Evolutionary conservation across 1,140 invertebrate species (phyloP), one percentile per base, ranked within the genome.

Genomic region (Drosophila miranda): DNA sequence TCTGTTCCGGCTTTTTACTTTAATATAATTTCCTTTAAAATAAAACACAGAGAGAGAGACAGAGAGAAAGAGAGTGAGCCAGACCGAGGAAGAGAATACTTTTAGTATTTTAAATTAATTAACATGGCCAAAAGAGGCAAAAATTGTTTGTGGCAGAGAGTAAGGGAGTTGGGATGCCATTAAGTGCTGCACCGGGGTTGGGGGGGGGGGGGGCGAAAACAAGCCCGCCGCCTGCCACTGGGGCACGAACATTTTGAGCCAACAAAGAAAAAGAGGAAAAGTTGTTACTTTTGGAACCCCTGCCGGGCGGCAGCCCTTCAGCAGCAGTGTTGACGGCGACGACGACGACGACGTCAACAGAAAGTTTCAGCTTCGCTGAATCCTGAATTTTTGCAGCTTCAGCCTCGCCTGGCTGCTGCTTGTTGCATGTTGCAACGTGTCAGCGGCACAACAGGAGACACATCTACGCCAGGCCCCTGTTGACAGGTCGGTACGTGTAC

Each of bases 361-460:
- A 70, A 77, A 69, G 48, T 81, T 81, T 77, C 78, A 74, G 74
- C 78, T 61, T 82, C 58, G 78, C 38, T 82, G 78, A 45, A 38
- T 38, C 34, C 34, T 38, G 34, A 38, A 70, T 82, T 81, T 81
- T 53, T 78, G 78, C 49, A 78, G 78, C 74, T 74, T 81, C 67
- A 53, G 52, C 63, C 75, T 71, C 23, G 34, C 34, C 34, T 69
- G 63, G 56, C 58, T 43, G 55, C 49, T 41, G 78, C 78, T 80
- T 82, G 78, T 81, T 81, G 78, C 78, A 81, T 81, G 78, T 76
- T 77, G 73, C 78, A 81, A 81, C 80, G 74, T 81, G 78, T 77
- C 73, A 80, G 61, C 57, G 56, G 67, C 63, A 69, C 62, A 52
- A 38, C 50, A 51, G 49, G 45, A 58, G 7, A 16, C 1, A 11